These are phyloP conservation scores for Hydractinia symbiolongicarpus DNA, from an alignment of 30 jellyfish, hydroid and myxozoan species.

Conservation along the genomic window DNA sequence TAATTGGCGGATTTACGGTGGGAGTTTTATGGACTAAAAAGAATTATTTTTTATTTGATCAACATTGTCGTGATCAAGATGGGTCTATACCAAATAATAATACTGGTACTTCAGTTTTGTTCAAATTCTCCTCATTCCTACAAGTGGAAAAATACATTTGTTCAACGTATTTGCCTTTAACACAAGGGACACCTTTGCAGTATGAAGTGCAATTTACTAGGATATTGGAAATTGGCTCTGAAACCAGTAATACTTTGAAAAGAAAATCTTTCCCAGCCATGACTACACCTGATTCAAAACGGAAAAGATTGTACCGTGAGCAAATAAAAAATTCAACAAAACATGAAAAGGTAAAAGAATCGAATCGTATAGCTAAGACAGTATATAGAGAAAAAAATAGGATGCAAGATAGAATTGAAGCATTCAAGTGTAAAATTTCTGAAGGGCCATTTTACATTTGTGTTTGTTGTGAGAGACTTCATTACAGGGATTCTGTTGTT, in stretches of 20 bases:
- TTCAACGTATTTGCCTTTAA: not conserved
- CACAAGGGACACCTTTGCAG: not conserved
- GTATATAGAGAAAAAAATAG: not conserved
- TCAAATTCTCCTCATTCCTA: not conserved
- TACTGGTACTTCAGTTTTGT: not conserved
- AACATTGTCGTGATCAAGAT: not conserved
- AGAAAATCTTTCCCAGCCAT: too few relatives aligned
- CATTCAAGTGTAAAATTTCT: not conserved
- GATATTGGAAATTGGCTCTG: not conserved
- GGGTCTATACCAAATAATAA: not conserved
- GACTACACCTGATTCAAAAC: not conserved
- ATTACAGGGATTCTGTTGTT: not conserved
- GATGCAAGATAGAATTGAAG: not conserved
- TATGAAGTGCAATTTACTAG: not conserved
- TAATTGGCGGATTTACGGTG: not conserved
- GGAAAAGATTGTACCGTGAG: not conserved
- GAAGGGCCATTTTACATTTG: slow-evolving; percentile 1
- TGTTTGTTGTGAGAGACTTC: not conserved
- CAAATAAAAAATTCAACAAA: not conserved
- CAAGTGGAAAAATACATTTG: not conserved
- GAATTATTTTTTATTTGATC: not conserved
- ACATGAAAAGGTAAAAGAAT: not conserved
- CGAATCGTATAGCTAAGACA: too few relatives aligned
- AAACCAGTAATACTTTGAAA: not conserved
- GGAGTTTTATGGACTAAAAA: not conserved